Evolutionary conservation across 2,113 vertebrate genomes (phyloP).

Genomic region (Chaetura pelagica): DNA sequence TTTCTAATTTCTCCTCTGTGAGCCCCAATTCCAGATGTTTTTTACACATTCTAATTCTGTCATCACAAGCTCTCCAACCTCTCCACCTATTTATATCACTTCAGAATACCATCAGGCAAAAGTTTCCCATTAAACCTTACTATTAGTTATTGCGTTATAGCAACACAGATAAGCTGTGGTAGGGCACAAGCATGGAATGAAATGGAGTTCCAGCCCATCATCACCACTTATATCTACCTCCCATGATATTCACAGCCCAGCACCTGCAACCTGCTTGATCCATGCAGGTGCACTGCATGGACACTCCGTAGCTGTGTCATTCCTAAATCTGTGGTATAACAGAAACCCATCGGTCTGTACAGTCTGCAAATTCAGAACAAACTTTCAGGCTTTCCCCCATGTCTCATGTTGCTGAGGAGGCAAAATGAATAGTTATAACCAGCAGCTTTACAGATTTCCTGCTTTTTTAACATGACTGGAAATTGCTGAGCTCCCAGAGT

Average conservation of each 20-base stretch:
- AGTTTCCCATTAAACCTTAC: not conserved
- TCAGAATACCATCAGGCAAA: not conserved
- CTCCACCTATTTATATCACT: not conserved
- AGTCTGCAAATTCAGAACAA: not conserved
- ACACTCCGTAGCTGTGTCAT: not conserved
- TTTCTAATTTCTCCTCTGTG: not conserved
- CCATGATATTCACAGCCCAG: not conserved
- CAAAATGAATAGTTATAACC: not conserved
- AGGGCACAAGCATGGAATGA: not conserved
- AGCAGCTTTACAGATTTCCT: not conserved
- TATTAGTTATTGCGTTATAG: not conserved
- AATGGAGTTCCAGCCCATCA: not conserved
- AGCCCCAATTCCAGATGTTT: not conserved
- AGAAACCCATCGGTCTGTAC: not conserved
- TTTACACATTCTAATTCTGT: not conserved
- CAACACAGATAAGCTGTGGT: not conserved
- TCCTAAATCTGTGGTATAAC: not conserved
- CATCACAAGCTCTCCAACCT: not conserved
- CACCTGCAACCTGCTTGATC: not conserved
- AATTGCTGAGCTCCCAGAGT: not conserved
- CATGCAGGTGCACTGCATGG: not conserved
- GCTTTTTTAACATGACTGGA: not conserved
- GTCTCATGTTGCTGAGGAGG: accelerated
- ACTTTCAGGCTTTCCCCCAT: not conserved
- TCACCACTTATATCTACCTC: not conserved